Evolutionary conservation across 30 jellyfish, hydroid and myxozoan genomes (phyloP).

Genomic region (Hydractinia echinata): DNA sequence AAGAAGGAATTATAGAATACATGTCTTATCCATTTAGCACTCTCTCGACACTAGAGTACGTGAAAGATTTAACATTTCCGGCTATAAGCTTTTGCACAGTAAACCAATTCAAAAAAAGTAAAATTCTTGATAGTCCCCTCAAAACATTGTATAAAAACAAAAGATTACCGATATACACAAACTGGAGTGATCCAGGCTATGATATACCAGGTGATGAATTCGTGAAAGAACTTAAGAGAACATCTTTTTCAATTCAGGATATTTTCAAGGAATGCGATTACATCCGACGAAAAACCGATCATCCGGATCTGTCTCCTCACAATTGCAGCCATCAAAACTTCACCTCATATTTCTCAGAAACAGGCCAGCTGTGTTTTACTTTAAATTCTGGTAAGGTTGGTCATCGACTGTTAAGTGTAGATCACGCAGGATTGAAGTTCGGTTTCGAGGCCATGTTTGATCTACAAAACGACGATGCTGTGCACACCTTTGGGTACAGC

Average conservation of each 20-base stretch:
- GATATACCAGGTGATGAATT: conserved; percentile 64
- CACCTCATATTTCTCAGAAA: conserved; percentile 41
- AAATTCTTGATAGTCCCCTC: background rate
- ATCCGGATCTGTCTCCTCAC: conserved; percentile 43
- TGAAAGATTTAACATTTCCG: conserved; percentile 51
- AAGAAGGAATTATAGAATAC: conserved; percentile 60
- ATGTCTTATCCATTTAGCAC: conserved; percentile 80
- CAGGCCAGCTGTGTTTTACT: conserved; percentile 89
- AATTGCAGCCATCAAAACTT: conserved; percentile 49
- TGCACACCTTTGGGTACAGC: conserved; percentile 56
- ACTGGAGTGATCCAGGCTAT: conserved; percentile 40
- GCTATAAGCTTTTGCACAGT: conserved; percentile 76
- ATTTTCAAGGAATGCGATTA: conserved; percentile 69
- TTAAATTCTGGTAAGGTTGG: conserved; percentile 61
- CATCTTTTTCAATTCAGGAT: conserved; percentile 58
- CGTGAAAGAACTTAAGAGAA: conserved; percentile 36
- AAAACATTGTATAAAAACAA: conserved; percentile 18
- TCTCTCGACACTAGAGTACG: conserved; percentile 75
- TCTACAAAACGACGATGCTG: conserved; percentile 63
- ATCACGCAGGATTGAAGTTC: conserved; percentile 68
- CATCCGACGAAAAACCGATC: conserved; percentile 54
- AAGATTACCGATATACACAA: conserved; percentile 14
- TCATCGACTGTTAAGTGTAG: conserved; percentile 50
- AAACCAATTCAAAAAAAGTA: conserved; percentile 21
- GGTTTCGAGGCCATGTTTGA: conserved; percentile 67